Percentiles rank a stretch among this genome's conserved stretches.
Evolutionary conservation across 1,140 invertebrate genomes (phyloP).

Genomic region (Drosophila funebris): DNA sequence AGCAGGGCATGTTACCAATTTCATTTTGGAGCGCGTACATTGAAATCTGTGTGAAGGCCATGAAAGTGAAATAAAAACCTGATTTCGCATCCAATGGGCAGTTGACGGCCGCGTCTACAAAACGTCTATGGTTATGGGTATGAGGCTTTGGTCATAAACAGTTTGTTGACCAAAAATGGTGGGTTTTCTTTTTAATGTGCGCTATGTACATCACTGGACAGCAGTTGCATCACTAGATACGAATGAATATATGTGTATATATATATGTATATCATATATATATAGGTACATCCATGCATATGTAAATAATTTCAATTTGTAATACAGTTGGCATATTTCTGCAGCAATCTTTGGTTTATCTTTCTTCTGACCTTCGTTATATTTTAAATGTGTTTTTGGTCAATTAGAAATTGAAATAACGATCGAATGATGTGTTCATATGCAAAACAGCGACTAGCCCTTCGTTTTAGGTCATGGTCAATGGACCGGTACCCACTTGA

Average conservation of each 20-base stretch:
- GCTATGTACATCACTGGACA: no score
- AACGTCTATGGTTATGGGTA: slow-evolving; percentile 30
- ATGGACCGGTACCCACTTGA: slow-evolving; percentile 55
- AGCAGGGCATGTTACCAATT: slow-evolving; percentile 68
- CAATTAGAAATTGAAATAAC: slow-evolving; percentile 67
- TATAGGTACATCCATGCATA: neutral
- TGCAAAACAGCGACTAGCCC: slow-evolving; percentile 58
- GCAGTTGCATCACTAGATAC: no score
- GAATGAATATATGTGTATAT: neutral
- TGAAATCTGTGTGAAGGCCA: slow-evolving; percentile 79
- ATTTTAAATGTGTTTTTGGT: slow-evolving; percentile 45
- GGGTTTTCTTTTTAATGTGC: slow-evolving; percentile 14
- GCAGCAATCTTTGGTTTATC: slow-evolving; percentile 42
- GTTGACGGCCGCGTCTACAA: neutral
- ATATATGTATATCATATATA: neutral
- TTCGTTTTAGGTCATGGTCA: slow-evolving; percentile 75
- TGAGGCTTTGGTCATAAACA: slow-evolving; percentile 54
- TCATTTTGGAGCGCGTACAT: slow-evolving; percentile 50
- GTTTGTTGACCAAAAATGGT: slow-evolving; percentile 75
- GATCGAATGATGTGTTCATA: slow-evolving; percentile 46
- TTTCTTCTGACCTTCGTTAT: slow-evolving; percentile 59
- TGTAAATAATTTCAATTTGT: slow-evolving; percentile 2
- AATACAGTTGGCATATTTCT: neutral
- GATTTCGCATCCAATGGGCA: slow-evolving; percentile 43
- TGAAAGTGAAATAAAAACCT: slow-evolving; percentile 75